Conservation (phyloP, 2,797 vertebrate species). For the Halcyon smyrnensis region DNA sequence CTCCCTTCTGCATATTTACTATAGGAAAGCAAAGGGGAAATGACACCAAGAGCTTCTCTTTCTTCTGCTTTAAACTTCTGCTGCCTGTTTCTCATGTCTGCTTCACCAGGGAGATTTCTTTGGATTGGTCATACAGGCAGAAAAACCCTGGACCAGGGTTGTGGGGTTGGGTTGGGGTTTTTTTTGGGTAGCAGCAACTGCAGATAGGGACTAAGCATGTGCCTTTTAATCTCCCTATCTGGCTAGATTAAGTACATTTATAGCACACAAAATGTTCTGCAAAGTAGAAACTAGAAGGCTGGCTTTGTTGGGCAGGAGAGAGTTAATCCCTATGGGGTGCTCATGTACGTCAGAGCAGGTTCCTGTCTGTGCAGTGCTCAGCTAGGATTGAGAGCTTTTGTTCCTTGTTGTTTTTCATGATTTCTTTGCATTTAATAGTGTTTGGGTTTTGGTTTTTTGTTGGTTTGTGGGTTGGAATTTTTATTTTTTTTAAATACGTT, state of each 20-base stretch:
- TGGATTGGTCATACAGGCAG: neutral
- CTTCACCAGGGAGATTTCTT: constrained; percentile 8
- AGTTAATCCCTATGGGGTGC: constrained; percentile 76
- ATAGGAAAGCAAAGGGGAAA: neutral
- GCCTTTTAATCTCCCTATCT: neutral
- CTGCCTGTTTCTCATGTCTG: neutral
- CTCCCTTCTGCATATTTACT: neutral
- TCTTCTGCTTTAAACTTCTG: neutral
- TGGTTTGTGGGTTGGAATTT: neutral
- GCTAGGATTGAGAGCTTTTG: constrained; percentile 77
- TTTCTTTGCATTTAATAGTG: constrained; percentile 74
- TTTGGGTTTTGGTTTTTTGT: constrained; percentile 22
- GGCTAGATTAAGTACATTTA: constrained; percentile 43
- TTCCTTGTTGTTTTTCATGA: constrained; percentile 74
- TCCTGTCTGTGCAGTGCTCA: constrained; percentile 73
- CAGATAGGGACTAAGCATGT: neutral
- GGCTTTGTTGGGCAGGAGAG: constrained; percentile 66
- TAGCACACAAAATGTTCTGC: neutral
- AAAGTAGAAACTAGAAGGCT: constrained; percentile 27
- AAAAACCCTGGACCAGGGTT: constrained; percentile 26
- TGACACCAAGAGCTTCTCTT: neutral
- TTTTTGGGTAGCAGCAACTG: neutral
- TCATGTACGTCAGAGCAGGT: constrained; percentile 76
- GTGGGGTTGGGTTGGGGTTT: neutral
- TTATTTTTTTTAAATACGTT: neutral